Base-by-base conservation (phyloP, 2,113 vertebrate genomes). In the Herpetotheres cachinnans region DNA sequence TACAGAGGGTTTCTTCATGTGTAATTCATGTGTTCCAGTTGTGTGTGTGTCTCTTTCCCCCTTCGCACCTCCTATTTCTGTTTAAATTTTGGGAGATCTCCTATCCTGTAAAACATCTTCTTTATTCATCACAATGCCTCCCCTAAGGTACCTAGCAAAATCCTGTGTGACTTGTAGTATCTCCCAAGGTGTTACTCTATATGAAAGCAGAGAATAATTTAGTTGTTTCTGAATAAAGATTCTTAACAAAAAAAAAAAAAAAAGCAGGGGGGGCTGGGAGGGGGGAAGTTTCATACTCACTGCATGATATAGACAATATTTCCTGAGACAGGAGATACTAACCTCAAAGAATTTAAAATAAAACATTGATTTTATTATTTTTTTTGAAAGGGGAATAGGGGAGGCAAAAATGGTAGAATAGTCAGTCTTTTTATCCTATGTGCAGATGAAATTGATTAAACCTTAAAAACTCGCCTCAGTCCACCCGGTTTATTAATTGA, bases 401-500 rank as follows among this genome's bases (percentile, higher is more conserved):
- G 81, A 91, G 95, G 71, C 46, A 70, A 76, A 89, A 95, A 95
- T 96, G 94, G 96, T 95, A 97, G 98, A 98, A 98, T 98, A 98
- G 98, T 98, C 52, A 70, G 95, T 97, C 98, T 98, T 98, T 98
- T 98, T 98, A 98, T 98, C 97, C 97, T 52, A 82, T 94, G 98
- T 97, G 97, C 98, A 98, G 98, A 98, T 98, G 98, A 98, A 98
- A 98, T 96, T 98, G 98, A 98, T 98, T 98, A 98, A 98, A 97
- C 95, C 98, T 98, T 98, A 97, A 97, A 98, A 98, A 96, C 98
- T 98, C 97, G 98, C 98, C 98, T 98, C 98, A 96, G 97, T 97
- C 98, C 98, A 98, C 98, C 98, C 98, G 98, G 98, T 98, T 98
- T 98, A 98, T 98, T 98, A 98, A 98, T 99, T 99, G 99, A 99